phyloP scores from a whole-genome alignment of 2,113 vertebrate species.

The Tautogolabrus adspersus region DNA sequence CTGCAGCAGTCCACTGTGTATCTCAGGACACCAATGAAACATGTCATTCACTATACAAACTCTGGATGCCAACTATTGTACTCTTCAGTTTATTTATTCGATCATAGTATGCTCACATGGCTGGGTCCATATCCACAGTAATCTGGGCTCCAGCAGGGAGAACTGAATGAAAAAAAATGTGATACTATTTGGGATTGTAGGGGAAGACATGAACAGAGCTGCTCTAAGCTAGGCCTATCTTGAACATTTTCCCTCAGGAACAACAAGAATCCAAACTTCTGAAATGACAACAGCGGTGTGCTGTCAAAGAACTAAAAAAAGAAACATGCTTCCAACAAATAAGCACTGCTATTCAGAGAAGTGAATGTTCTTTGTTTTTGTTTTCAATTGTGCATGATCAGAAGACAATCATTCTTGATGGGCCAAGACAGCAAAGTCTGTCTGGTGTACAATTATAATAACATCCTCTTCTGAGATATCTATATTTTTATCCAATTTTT shows the following conservation, averaged over 20 bases:
- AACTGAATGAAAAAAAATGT: conserved; percentile 2
- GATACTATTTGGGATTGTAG: background rate
- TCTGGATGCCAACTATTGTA: conserved; percentile 27
- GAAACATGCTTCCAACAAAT: conserved; percentile 11
- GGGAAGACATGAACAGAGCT: conserved; percentile 12
- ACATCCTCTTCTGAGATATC: conserved; percentile 29
- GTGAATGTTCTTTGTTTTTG: conserved; percentile 2
- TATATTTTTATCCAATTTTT: background rate
- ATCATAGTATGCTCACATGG: background rate
- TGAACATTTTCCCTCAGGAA: conserved; percentile 1
- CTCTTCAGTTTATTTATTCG: conserved; percentile 17
- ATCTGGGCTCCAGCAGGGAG: conserved; percentile 11
- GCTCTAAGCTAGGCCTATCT: background rate
- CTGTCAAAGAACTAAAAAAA: background rate
- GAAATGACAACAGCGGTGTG: conserved; percentile 15
- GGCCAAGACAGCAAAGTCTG: conserved; percentile 20
- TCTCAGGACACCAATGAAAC: conserved; percentile 21
- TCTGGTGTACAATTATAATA: conserved; percentile 64
- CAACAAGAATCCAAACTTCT: background rate
- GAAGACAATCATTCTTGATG: conserved; percentile 47
- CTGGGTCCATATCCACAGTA: conserved; percentile 10
- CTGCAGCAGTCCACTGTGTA: conserved; percentile 19
- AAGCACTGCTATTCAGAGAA: conserved; percentile 5
- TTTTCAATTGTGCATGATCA: conserved; percentile 34
- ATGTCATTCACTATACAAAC: conserved; percentile 18